Conservation (phyloP, 2,888 invertebrate species). For the Tolmerus cingulatus region DNA sequence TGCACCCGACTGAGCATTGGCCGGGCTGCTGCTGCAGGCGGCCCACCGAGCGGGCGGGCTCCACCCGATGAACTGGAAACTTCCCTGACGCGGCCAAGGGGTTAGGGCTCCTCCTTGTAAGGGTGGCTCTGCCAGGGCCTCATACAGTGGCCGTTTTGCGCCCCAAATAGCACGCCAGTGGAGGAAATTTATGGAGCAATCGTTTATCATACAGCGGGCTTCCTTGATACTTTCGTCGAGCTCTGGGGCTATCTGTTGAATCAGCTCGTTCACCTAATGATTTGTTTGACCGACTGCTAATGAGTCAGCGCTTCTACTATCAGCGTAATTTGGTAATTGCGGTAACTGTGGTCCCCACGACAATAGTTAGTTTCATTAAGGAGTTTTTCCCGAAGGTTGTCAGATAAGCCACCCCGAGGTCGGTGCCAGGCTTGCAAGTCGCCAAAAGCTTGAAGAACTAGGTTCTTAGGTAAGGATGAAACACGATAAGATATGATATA, state of each 20-base stretch:
- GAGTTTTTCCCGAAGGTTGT: background rate
- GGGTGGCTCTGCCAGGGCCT: background rate
- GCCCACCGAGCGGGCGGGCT: background rate
- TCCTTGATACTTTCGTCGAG: background rate
- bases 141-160: background rate
- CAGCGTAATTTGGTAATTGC: background rate
- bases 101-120: background rate
- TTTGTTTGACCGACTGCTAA: background rate
- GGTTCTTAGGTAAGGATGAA: background rate
- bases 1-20: background rate
- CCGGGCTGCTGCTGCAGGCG: background rate
- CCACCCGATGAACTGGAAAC: background rate
- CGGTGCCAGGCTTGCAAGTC: background rate
- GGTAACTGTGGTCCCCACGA: background rate
- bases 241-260: background rate
- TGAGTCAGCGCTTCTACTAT: background rate
- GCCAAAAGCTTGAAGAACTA: no score
- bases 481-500: no score
- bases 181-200: background rate
- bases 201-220: background rate
- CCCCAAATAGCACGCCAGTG: background rate
- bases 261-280: background rate
- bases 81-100: background rate
- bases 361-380: background rate
- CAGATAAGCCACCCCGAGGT: background rate